Evolutionary conservation across 2,797 vertebrate genomes (phyloP).

Genomic region (Buceros bicornis): DNA sequence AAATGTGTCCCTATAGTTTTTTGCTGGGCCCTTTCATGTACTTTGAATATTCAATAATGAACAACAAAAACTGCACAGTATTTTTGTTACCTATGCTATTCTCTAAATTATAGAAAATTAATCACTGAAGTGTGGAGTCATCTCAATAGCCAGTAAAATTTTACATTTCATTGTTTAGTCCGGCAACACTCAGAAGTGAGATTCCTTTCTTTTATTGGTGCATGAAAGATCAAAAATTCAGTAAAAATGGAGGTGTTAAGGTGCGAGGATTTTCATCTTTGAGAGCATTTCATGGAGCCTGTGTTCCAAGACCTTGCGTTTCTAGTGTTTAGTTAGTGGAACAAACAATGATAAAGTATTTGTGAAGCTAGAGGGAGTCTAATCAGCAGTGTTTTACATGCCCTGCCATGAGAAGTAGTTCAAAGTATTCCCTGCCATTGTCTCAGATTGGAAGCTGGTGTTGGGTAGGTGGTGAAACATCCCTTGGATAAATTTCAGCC

Average conservation of each 20-base stretch:
- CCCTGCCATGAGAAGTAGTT: neutral
- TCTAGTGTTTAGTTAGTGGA: conserved; percentile 41
- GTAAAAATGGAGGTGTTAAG: neutral
- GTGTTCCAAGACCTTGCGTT: neutral
- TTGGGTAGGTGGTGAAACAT: conserved; percentile 41
- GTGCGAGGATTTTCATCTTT: neutral
- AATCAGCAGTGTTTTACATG: neutral
- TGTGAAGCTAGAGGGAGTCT: conserved; percentile 18
- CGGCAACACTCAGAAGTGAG: neutral
- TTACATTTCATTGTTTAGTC: neutral
- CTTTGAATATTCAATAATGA: neutral
- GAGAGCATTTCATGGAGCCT: neutral
- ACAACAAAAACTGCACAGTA: neutral
- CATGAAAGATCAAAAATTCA: neutral
- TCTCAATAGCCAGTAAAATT: neutral
- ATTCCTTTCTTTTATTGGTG: neutral
- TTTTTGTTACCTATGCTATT: neutral
- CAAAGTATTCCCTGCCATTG: conserved; percentile 40
- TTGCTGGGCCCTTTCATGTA: neutral
- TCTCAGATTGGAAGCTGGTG: neutral
- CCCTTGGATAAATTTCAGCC: conserved; percentile 56
- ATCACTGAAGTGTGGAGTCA: neutral
- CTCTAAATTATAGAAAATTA: neutral
- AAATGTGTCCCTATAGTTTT: neutral
- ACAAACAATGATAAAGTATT: conserved; percentile 46